Conservation (phyloP, 2,888 invertebrate genomes). For the Athetis lepigone region DNA sequence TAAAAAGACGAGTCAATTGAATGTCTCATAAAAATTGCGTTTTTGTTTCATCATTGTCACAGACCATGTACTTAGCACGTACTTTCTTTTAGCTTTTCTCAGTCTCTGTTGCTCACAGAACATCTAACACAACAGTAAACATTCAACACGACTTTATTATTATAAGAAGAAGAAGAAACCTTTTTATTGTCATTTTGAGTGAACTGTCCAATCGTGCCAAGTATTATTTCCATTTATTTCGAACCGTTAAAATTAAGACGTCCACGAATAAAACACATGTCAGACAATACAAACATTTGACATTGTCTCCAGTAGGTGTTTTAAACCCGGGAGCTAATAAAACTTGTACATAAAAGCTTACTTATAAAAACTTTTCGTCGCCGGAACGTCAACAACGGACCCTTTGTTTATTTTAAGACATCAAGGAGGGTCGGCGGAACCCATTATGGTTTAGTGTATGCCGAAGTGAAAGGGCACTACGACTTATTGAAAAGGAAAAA, state of each 20-base stretch:
- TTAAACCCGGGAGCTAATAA: conserved; percentile 62
- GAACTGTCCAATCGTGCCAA: neutral
- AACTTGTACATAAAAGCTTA: conserved; percentile 61
- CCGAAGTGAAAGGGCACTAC: conserved; percentile 67
- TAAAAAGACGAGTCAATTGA: neutral
- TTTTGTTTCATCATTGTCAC: conserved; percentile 11
- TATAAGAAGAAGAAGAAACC: neutral
- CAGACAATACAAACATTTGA: conserved; percentile 56
- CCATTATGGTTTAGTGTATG: conserved; percentile 75
- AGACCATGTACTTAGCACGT: no score
- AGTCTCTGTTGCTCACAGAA: no score
- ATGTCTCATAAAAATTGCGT: neutral
- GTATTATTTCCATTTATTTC: neutral
- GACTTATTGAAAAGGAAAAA: conserved; percentile 69
- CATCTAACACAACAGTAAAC: conserved; percentile 3
- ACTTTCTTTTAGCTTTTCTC: no score
- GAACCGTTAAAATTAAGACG: conserved; percentile 31
- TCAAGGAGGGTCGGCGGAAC: conserved; percentile 75
- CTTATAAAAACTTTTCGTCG: conserved; percentile 67
- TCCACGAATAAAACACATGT: conserved; percentile 28
- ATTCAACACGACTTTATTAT: neutral
- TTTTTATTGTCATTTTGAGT: neutral
- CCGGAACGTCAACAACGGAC: conserved; percentile 64
- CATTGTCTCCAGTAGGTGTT: conserved; percentile 49
- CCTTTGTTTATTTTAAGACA: conserved; percentile 80